Evolutionary conservation across 2,113 vertebrate species (phyloP).

Genomic region (crab-eating macaque (Macaca fascicularis)): T2T-MFA8v1.1 NC_088395.1:43814001-43814500

Average conservation of each 20-base stretch:
- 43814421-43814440: too few relatives aligned
- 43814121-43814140: neutral
- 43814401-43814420: too few relatives aligned
- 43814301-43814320: neutral
- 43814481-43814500: too few relatives aligned
- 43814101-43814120: neutral
- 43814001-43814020: neutral
- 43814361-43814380: too few relatives aligned
- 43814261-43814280: neutral
- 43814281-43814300: neutral
- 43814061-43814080: neutral
- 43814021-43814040: neutral
- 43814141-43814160: constrained; percentile 3
- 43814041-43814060: neutral
- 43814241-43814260: neutral
- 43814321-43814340: neutral
- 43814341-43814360: neutral
- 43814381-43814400: too few relatives aligned
- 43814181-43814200: neutral
- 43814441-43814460: too few relatives aligned
- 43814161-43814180: constrained; percentile 12
- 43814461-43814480: too few relatives aligned
- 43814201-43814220: neutral
- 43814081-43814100: neutral
- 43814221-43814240: neutral